Evolutionary conservation across 2,113 vertebrate species (phyloP), one percentile per base, ranked within the genome.

Genomic region (Oncorhynchus tshawytscha): DNA sequence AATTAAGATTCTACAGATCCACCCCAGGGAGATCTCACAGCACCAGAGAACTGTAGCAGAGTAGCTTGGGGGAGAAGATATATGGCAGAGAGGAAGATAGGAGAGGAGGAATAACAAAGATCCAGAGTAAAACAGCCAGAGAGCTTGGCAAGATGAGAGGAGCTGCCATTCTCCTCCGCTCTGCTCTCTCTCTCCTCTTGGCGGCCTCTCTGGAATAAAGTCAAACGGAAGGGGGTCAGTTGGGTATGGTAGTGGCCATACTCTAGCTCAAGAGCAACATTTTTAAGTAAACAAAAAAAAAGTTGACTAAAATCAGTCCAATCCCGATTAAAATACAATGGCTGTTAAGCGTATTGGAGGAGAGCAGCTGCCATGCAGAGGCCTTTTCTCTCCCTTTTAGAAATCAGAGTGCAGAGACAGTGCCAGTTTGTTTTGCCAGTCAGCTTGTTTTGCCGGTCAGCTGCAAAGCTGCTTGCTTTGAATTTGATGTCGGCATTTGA

Each of bases 81-180:
- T 70, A 66, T 8, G 16, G 13, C 18, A 60, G 54, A 27, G 65
- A 51, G n/a, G 5, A 27, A 22, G 31, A 24, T 31, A 31, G 20
- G 15, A 15, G 31, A 48, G 75, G 64, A 73, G 67, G 31, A 16
- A 68, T 31, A 39, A 65, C 65, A 71, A 39, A 70, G 67, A 70
- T 59, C 54, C 34, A 27, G 69, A 69, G 48, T 86, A 91, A 84
- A 83, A 86, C 78, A 85, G 84, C 76, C 70, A 49, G 71, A 79
- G 78, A 85, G 79, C 82, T 76, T 85, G 85, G 86, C 87, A 84
- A 78, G 87, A 91, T 81, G 82, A 86, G 82, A 84, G 67, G 65
- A 87, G 76, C 79, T 76, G 74, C 70, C 68, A 78, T 73, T 76
- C 67, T 67, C 77, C 67, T 71, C 72, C 66, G 75, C 74, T 81